Base-by-base conservation (phyloP, 2,113 vertebrate genomes). In the Microtus pennsylvanicus region DNA sequence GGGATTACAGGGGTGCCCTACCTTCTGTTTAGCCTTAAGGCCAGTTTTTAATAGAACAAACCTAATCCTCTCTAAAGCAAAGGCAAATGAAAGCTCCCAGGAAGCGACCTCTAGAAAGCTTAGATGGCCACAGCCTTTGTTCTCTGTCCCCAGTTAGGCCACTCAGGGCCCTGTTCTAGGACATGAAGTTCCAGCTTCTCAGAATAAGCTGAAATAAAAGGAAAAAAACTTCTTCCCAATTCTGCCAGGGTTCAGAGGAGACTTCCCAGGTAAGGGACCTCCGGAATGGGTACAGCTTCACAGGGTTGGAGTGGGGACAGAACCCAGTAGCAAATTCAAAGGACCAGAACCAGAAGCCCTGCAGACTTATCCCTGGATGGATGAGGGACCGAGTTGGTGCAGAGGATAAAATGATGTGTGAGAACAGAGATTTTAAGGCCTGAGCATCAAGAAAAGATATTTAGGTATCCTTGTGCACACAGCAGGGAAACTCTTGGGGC, bases 371-470 rank as follows among this genome's bases (percentile, higher is more conserved):
- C 42, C 78, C 21, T 0, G 1, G 35, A 45, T 16, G 24, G 13
- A 69, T 72, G 47, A 63, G 24, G 77, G 8, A 42, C 61, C 78
- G 61, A 50, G 3, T 55, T 22, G 78, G 33, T 58, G 12, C 52
- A 14, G 67, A 74, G 74, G n/a, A 83, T 47, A 45, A 95, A 65
- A 77, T 2, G 78, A 78, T 91, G 55, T 72, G 93, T 91, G 55
- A 77, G 93, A 75, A 90, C 24, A 35, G 67, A 33, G 76, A 50
- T 1, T 0, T 0, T 77, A 95, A 82, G 61, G 33, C 52, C 67
- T 91, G 7, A n/a, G 38, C 28, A 74, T 14, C 72, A 78, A 74
- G 83, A 67, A 87, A 87, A 90, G 42, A 9, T 4, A 28, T 88
- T 24, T 30, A 21, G 28, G 19, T 19, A 17, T 52, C 80, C 33